Percentiles rank a stretch among this genome's conserved stretches.
phyloP scores from a whole-genome alignment of 2,113 vertebrate species.

The Tricholaema leucomelas region DNA sequence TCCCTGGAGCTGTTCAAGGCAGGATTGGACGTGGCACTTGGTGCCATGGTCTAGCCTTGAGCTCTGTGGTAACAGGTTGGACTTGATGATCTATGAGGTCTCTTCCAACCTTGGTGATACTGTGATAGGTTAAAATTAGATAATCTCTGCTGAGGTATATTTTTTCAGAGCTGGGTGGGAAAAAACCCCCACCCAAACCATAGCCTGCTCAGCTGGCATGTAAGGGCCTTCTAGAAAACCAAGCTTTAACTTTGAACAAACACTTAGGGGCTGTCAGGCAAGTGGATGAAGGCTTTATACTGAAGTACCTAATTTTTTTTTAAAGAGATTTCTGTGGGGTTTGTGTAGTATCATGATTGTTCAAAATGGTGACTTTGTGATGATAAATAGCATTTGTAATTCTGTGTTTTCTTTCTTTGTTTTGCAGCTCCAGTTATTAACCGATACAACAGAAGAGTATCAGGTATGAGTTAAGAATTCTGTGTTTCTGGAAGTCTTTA shows the following conservation, averaged over 20 bases:
- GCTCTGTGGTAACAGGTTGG: too few species aligned
- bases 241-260: neutral
- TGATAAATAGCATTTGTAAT: neutral
- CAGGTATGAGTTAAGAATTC: conserved; percentile 80
- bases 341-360: neutral
- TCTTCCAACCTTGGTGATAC: too few species aligned
- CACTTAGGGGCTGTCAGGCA: neutral
- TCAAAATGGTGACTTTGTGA: neutral
- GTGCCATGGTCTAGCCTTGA: too few species aligned
- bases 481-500: neutral
- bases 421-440: conserved; percentile 87
- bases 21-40: too few species aligned
- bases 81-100: too few species aligned
- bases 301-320: neutral
- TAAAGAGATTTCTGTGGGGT: neutral
- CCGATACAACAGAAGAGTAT: conserved; percentile 93
- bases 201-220: neutral
- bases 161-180: neutral
- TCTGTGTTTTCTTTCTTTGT: neutral
- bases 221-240: neutral
- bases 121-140: neutral
- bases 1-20: too few species aligned
- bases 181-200: neutral
- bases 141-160: neutral
- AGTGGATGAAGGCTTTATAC: neutral